Percentiles rank a stretch among this genome's conserved stretches.
Evolutionary conservation across 2,113 vertebrate species (phyloP).

Genomic region (Menura novaehollandiae): DNA sequence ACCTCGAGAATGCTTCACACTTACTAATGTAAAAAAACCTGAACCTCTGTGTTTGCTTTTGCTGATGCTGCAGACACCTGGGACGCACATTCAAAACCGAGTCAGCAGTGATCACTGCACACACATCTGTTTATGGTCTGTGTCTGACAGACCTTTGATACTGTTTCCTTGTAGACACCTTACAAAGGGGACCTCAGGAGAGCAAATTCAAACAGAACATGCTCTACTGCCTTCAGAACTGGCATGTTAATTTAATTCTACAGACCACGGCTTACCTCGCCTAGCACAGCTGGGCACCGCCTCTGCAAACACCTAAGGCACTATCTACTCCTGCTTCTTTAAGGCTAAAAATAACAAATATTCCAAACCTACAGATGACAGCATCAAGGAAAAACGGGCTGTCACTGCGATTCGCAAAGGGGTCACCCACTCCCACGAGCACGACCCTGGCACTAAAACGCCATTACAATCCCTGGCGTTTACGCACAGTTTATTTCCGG

Average conservation of each 20-base stretch:
- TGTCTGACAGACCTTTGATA: neutral
- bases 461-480: rapidly evolving
- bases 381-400: rapidly evolving
- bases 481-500: neutral
- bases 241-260: neutral
- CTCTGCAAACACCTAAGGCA: neutral
- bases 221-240: neutral
- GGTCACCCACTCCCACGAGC: neutral
- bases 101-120: neutral
- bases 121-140: rapidly evolving
- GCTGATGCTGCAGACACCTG: neutral
- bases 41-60: neutral
- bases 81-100: neutral
- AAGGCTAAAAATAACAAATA: neutral
- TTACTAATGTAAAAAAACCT: rapidly evolving
- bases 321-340: neutral
- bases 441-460: rapidly evolving
- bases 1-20: neutral
- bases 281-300: neutral
- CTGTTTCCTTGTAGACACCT: rapidly evolving
- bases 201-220: neutral
- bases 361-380: neutral
- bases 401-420: neutral
- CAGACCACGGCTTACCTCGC: neutral
- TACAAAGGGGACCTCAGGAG: neutral